Conservation (phyloP, 1,140 invertebrate genomes). For the Thalassaphorura encarpata region DNA sequence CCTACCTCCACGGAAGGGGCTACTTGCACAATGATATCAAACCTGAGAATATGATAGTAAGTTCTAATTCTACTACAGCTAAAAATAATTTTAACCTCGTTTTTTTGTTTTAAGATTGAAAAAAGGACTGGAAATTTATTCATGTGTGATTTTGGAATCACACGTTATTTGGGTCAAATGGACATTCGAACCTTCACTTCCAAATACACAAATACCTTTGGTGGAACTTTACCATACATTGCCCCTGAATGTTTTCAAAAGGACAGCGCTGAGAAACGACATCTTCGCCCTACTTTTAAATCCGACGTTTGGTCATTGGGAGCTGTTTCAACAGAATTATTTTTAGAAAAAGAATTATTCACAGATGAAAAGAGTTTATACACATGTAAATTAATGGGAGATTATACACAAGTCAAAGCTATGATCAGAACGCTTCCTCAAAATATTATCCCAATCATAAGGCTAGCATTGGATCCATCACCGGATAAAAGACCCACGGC, state of each 20-base stretch:
- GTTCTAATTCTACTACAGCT: background rate
- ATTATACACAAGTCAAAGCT: background rate
- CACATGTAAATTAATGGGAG: background rate
- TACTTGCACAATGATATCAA: slow-evolving; percentile 8
- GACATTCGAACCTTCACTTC: background rate
- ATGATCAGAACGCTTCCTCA: background rate
- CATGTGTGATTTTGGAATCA: slow-evolving; percentile 4
- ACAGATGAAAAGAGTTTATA: background rate
- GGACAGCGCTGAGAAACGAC: background rate
- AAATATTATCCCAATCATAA: background rate
- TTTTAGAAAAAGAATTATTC: background rate
- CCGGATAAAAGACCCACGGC: background rate
- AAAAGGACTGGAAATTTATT: background rate
- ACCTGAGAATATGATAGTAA: slow-evolving; percentile 10
- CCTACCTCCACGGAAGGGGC: background rate
- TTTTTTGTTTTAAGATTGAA: slow-evolving; percentile 1
- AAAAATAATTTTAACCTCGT: background rate
- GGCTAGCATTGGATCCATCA: background rate
- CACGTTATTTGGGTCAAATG: background rate
- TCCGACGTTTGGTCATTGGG: slow-evolving; percentile 5
- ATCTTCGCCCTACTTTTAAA: background rate
- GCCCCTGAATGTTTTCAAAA: slow-evolving; percentile 4
- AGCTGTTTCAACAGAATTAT: background rate
- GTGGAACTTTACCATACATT: slow-evolving; percentile 3
- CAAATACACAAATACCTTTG: background rate